Conservation (phyloP, 2,888 invertebrate species). For the Epinotia brunnichana region DNA sequence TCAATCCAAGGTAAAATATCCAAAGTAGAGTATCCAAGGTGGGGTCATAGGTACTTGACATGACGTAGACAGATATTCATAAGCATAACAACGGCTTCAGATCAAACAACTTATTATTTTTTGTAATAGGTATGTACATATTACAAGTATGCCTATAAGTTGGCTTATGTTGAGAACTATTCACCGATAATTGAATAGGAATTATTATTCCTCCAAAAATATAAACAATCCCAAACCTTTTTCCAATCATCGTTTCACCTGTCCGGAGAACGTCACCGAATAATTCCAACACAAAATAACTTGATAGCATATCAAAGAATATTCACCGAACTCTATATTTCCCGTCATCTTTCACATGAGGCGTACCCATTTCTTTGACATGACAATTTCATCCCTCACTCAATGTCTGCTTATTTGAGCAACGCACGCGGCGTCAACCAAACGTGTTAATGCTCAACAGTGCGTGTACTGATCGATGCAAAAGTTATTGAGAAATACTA, state of each 20-base stretch:
- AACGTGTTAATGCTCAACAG: conserved; percentile 52
- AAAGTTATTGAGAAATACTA: conserved; percentile 61
- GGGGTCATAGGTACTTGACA: no score
- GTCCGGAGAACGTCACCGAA: conserved; percentile 8
- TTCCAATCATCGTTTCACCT: conserved; percentile 18
- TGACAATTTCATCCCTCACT: conserved; percentile 42
- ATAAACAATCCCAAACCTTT: conserved; percentile 4
- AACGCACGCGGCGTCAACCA: conserved; percentile 39
- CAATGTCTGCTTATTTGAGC: conserved; percentile 42
- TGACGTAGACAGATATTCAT: no score
- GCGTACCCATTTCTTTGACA: conserved; percentile 39
- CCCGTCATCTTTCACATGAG: conserved; percentile 28
- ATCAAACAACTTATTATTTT: no score
- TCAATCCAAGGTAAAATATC: no score
- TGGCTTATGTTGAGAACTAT: no score
- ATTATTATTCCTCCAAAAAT: neutral
- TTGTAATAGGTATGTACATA: no score
- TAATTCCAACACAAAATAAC: conserved; percentile 24
- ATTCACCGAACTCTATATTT: conserved; percentile 30
- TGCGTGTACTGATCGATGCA: conserved; percentile 51
- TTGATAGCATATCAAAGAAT: conserved; percentile 27
- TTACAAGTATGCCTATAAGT: no score
- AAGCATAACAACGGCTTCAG: no score
- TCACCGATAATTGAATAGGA: no score
- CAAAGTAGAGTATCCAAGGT: no score